These are phyloP conservation scores for Cettia cetti DNA, from an alignment of 2,113 vertebrate genomes.

Conservation along the genomic window DNA sequence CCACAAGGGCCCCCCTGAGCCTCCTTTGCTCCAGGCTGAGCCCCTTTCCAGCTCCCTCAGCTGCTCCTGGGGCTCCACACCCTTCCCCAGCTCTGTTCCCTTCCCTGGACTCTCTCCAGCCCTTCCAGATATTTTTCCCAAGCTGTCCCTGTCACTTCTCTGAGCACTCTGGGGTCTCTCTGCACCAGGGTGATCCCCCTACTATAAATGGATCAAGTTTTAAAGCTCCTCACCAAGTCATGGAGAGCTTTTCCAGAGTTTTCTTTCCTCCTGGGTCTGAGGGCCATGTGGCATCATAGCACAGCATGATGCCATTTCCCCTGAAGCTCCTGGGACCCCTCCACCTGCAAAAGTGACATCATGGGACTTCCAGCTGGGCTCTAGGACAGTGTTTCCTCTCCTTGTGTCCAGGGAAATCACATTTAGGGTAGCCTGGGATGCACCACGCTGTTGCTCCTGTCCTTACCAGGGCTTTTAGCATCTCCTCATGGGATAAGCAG, in stretches of 20 bases:
- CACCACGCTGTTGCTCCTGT: neutral
- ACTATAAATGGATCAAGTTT: neutral
- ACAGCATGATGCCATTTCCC: rapidly evolving
- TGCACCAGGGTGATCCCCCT: neutral
- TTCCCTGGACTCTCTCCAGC: neutral
- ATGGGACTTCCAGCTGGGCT: neutral
- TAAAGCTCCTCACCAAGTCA: neutral
- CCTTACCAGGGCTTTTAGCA: neutral
- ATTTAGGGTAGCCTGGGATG: neutral
- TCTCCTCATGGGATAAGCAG: neutral
- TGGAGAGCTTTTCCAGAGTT: neutral
- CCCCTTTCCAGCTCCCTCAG: neutral
- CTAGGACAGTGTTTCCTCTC: rapidly evolving
- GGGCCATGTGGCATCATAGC: rapidly evolving
- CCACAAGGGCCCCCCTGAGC: too few species aligned
- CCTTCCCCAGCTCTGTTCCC: neutral
- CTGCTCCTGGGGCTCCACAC: rapidly evolving
- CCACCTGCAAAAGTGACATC: neutral
- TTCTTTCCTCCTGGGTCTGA: neutral
- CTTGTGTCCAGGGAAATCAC: neutral
- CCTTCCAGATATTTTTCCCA: neutral
- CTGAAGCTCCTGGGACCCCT: neutral
- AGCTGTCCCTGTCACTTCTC: neutral
- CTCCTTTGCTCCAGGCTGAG: neutral
- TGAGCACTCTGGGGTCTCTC: neutral